phyloP scores from a whole-genome alignment of 2,797 vertebrate species.

The Cyprinodon diabolis region DNA sequence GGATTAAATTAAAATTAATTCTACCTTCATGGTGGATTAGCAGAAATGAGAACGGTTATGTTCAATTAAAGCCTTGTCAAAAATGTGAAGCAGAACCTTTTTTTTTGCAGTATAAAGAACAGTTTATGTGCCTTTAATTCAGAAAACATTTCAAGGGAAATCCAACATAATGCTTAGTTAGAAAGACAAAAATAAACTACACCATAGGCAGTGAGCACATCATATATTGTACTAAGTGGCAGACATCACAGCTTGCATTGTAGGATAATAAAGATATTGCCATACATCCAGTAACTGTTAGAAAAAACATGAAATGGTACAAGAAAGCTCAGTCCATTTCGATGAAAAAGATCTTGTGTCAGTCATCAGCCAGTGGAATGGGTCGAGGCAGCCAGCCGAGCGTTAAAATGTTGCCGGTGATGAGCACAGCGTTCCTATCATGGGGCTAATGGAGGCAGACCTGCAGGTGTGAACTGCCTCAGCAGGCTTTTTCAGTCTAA shows the following conservation, averaged over 20 bases:
- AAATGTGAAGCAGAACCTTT: slow-evolving; percentile 24
- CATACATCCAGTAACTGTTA: slow-evolving; percentile 21
- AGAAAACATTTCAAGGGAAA: slow-evolving; percentile 25
- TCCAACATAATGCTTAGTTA: slow-evolving; percentile 10
- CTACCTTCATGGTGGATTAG: neutral
- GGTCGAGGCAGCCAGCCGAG: slow-evolving; percentile 38
- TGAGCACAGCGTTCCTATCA: slow-evolving; percentile 64
- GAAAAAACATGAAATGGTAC: slow-evolving; percentile 4
- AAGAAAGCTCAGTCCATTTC: slow-evolving; percentile 13
- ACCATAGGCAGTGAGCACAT: neutral
- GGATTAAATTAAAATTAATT: slow-evolving; percentile 20
- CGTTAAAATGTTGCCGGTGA: slow-evolving; percentile 55
- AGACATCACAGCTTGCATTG: slow-evolving; percentile 6
- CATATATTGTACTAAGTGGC: slow-evolving; percentile 6
- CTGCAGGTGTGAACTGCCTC: slow-evolving; percentile 67
- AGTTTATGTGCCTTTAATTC: slow-evolving; percentile 39
- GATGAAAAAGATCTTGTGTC: slow-evolving; percentile 19
- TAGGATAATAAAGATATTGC: slow-evolving; percentile 16
- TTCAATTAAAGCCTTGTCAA: slow-evolving; percentile 17
- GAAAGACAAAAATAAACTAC: slow-evolving; percentile 21
- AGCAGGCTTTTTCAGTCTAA: slow-evolving; percentile 43
- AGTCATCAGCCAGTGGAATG: slow-evolving; percentile 38
- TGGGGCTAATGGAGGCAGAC: slow-evolving; percentile 69
- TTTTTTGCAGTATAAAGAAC: slow-evolving; percentile 50
- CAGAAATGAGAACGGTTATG: slow-evolving; percentile 3